Evolutionary conservation across 2,797 vertebrate species (phyloP).

Genomic region (Alcedo atthis): DNA sequence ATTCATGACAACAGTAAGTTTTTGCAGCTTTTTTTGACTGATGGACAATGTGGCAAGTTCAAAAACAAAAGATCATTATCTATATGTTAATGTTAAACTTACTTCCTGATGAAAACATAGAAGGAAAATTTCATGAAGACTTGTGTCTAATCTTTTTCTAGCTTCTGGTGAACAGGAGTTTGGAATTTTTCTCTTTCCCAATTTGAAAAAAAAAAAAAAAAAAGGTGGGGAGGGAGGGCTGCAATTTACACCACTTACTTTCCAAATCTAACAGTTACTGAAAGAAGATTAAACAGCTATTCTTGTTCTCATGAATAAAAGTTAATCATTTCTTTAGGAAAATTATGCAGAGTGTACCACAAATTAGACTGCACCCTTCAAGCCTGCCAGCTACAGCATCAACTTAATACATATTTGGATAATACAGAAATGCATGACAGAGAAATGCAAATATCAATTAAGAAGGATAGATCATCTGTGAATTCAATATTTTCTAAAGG

Average conservation of each 20-base stretch:
- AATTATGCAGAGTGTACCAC: neutral
- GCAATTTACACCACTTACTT: neutral
- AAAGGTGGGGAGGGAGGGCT: no score
- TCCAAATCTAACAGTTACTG: neutral
- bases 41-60: neutral
- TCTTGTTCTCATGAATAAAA: neutral
- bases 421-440: neutral
- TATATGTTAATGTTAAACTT: neutral
- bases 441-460: neutral
- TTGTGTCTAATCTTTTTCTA: neutral
- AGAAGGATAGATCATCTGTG: neutral
- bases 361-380: neutral
- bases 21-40: neutral
- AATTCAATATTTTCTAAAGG: neutral
- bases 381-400: neutral
- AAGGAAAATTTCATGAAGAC: neutral
- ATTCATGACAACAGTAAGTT: neutral
- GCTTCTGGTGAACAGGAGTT: neutral
- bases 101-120: neutral
- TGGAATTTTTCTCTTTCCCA: neutral
- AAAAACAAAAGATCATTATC: neutral
- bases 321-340: neutral
- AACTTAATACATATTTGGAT: neutral
- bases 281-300: neutral
- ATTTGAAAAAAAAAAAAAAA: neutral